These are phyloP conservation scores for Cetoscarus ocellatus DNA, from an alignment of 2,797 vertebrate genomes.

Conservation along the genomic window DNA sequence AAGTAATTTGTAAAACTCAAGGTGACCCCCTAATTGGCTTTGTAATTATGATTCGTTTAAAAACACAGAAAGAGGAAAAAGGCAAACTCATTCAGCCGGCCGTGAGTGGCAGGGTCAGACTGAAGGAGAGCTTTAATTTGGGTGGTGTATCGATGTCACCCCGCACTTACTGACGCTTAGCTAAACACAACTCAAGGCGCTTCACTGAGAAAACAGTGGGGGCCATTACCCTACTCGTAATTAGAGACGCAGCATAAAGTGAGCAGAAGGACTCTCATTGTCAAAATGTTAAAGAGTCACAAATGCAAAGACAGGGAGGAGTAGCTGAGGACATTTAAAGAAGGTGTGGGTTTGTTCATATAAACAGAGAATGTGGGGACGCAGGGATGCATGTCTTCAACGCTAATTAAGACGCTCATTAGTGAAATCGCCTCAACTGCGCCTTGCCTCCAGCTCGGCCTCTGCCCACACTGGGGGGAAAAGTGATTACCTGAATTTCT, in stretches of 20 bases:
- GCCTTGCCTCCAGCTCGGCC: constrained; percentile 66
- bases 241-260: constrained; percentile 79
- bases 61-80: constrained; percentile 72
- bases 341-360: constrained; percentile 30
- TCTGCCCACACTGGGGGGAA: constrained; percentile 52
- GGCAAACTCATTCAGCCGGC: constrained; percentile 71
- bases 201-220: constrained; percentile 74
- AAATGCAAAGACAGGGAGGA: constrained; percentile 37
- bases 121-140: constrained; percentile 84
- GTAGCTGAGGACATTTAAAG: constrained; percentile 45
- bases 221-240: constrained; percentile 80
- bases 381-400: constrained; percentile 59
- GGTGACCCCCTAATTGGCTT: constrained; percentile 85
- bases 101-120: constrained; percentile 80
- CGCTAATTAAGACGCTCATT: constrained; percentile 72
- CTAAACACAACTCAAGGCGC: constrained; percentile 82
- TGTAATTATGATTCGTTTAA: constrained; percentile 83
- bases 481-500: constrained; percentile 72
- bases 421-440: constrained; percentile 61
- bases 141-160: constrained; percentile 73
- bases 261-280: constrained; percentile 69
- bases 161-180: constrained; percentile 77
- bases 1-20: constrained; percentile 77
- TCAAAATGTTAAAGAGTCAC: constrained; percentile 74
- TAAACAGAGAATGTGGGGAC: constrained; percentile 3